Base-by-base conservation (phyloP, 1,140 invertebrate genomes). In the Orchestia grillus region DNA sequence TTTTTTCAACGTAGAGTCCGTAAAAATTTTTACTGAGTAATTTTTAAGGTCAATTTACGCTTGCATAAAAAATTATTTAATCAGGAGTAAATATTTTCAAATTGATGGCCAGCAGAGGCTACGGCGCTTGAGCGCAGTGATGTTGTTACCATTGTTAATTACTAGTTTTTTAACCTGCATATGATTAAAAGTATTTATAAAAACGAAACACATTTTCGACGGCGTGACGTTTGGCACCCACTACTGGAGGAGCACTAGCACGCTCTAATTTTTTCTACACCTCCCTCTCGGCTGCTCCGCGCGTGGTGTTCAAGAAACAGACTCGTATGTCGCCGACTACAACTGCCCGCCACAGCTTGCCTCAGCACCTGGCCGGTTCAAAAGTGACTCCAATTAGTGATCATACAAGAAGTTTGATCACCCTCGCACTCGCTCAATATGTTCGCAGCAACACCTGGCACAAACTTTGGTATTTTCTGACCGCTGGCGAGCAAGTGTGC, bases 111-210 rank as follows among this genome's bases (percentile, higher is more conserved):
- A 45, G 43, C 6, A 43, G 43, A 92, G 43, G 44, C 92, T 42
- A 40, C 47, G 40, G 43, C 36, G 44, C 92, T 94, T 42, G 6
- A 94, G 92, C 92, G 40, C 41, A 44, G 92, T 94, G 92, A 94
- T 94, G 92, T 94, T 94, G 43, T 44, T 94, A 45, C 40, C 92
- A 94, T 94, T 94, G 92, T 94, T 94, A 45, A 94, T 94, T 47
- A 45, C 92, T 94, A 94, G 92, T 94, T 94, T 94, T 94, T 40
- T 94, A 94, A 94, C 15, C 15, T 44, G 92, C 92, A 94, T 94
- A 47, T 94, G 36, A 40, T 94, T 94, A 94, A 94, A 94, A n/a
- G 41, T 94, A 94, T 94, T 47, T 94, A 94, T 94, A 94, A 45
- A 45, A 47, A 94, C 47, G 92, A 94, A 94, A 94, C 92, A 94